These are phyloP conservation scores for Microtus richardsoni DNA, from an alignment of 2,113 vertebrate species.

Conservation along the genomic window DNA sequence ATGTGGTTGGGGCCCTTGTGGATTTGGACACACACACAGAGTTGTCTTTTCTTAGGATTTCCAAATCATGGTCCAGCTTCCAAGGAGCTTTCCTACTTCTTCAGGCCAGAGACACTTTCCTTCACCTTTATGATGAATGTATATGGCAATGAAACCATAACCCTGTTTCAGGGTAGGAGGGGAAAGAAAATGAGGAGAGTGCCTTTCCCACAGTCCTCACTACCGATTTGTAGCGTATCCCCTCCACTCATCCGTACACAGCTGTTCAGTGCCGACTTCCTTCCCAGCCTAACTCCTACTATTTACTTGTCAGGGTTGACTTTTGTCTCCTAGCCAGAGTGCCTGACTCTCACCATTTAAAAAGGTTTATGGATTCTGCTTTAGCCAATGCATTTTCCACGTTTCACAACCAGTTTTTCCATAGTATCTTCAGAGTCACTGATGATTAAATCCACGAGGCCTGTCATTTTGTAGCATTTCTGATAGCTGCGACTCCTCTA, in stretches of 20 bases:
- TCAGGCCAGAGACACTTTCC: slow-evolving; percentile 13
- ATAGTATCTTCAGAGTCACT: neutral
- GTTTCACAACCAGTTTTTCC: slow-evolving; percentile 28
- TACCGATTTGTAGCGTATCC: neutral
- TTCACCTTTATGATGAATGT: neutral
- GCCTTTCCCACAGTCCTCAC: neutral
- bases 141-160: neutral
- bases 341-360: neutral
- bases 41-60: neutral
- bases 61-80: neutral
- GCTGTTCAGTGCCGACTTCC: neutral
- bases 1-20: neutral
- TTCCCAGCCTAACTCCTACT: neutral
- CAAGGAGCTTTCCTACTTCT: neutral
- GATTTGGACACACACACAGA: neutral
- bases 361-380: neutral
- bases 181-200: neutral
- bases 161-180: neutral
- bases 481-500: neutral
- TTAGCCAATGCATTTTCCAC: neutral
- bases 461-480: neutral
- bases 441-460: neutral
- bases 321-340: neutral
- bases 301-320: neutral
- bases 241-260: neutral